Evolutionary conservation across 2,888 invertebrate genomes (phyloP).

Genomic region (Cheilosia soror): DNA sequence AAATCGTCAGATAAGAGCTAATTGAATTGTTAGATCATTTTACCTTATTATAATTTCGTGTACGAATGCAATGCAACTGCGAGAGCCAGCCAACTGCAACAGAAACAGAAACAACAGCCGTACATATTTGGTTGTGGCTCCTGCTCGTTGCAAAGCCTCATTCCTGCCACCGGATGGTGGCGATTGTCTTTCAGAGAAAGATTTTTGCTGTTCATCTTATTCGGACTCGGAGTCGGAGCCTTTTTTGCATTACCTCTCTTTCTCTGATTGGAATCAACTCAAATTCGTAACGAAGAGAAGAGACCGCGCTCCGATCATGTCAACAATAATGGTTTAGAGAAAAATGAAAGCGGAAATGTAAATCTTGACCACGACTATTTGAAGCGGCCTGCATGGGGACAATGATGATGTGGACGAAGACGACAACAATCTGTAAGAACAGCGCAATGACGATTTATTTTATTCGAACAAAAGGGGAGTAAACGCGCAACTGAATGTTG

Average conservation of each 20-base stretch:
- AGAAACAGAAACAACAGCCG: not conserved
- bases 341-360: constrained; percentile 75
- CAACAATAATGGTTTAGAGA: constrained; percentile 63
- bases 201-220: constrained; percentile 24
- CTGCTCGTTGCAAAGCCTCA: not conserved
- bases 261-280: constrained; percentile 63
- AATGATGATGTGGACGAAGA: constrained; percentile 6
- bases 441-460: constrained; percentile 37
- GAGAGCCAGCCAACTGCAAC: constrained; percentile 8
- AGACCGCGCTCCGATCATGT: constrained; percentile 60
- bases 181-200: constrained; percentile 61
- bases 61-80: constrained; percentile 63
- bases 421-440: constrained; percentile 22
- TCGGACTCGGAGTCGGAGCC: not conserved
- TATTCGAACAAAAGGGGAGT: not conserved
- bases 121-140: not conserved
- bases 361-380: constrained; percentile 72
- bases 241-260: constrained; percentile 37
- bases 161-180: constrained; percentile 36
- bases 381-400: not conserved
- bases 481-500: not conserved
- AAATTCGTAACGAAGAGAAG: constrained; percentile 40
- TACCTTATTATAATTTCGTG: constrained; percentile 75
- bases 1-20: constrained; percentile 78
- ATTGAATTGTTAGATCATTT: constrained; percentile 78